Conservation (phyloP, 2,797 vertebrate genomes). For the Gymnothorax reevesii region DNA sequence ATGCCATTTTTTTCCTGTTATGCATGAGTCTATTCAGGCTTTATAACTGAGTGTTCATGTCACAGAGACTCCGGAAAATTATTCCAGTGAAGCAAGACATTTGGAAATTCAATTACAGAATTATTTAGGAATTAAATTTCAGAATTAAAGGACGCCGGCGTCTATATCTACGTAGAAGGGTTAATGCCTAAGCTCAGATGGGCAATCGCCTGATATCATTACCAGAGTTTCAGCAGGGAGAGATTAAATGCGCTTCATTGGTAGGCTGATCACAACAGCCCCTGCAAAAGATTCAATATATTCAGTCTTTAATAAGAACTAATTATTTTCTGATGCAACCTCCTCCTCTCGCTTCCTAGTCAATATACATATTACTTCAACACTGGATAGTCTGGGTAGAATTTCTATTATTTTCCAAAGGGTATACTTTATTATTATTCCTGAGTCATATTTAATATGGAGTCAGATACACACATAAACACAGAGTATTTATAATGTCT, state of each 20-base stretch:
- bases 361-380: not conserved
- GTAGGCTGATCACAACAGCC: constrained; percentile 50
- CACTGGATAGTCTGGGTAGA: not conserved
- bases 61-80: no score
- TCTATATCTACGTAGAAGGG: no score
- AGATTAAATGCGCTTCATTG: constrained; percentile 59
- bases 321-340: constrained; percentile 49
- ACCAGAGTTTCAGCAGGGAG: constrained; percentile 53
- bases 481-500: not conserved
- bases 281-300: constrained; percentile 50
- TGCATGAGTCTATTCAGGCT: no score
- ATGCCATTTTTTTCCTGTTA: no score
- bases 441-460: not conserved
- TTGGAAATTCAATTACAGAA: no score
- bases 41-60: no score
- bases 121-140: no score
- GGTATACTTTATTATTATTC: not conserved
- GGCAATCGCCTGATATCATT: constrained; percentile 55
- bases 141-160: no score
- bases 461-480: not conserved
- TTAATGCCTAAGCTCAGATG: constrained; percentile 45
- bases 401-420: not conserved
- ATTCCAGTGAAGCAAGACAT: no score
- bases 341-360: not conserved
- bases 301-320: constrained; percentile 50